Percentiles rank a stretch among this genome's conserved stretches.
These are phyloP conservation scores for Tinea pellionella DNA, from an alignment of 2,888 invertebrate genomes.

Conservation along the genomic window DNA sequence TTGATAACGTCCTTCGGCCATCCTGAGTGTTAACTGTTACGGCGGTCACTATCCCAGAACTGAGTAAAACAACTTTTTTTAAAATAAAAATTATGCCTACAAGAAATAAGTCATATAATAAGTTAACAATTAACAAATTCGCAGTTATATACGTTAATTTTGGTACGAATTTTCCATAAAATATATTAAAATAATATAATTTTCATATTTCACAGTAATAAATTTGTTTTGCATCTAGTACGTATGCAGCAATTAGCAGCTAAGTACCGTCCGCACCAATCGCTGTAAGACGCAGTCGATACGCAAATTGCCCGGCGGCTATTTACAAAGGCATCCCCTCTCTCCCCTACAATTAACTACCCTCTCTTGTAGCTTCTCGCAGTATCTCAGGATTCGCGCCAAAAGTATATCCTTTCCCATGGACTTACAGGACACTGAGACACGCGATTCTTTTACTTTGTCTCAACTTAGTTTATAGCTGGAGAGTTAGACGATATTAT, in stretches of 20 bases:
- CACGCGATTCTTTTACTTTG: constrained; percentile 11
- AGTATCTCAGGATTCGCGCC: not conserved
- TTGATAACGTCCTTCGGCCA: no score
- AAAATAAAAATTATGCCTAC: no score
- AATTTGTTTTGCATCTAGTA: constrained; percentile 20
- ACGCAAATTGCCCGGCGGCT: constrained; percentile 55
- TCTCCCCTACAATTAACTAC: constrained; percentile 19
- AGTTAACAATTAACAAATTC: no score
- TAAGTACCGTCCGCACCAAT: constrained; percentile 34
- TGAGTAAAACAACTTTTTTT: no score
- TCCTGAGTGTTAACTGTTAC: no score
- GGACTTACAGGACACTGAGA: constrained; percentile 7
- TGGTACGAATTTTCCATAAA: no score
- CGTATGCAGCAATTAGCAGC: constrained; percentile 31
- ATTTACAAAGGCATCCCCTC: constrained; percentile 39
- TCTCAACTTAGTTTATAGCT: not conserved
- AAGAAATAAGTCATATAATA: no score
- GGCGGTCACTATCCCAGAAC: no score
- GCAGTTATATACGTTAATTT: no score
- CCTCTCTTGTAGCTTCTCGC: not conserved
- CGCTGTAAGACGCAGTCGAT: constrained; percentile 29
- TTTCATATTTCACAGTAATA: not conserved
- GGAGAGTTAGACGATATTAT: not conserved
- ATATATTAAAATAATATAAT: no score
- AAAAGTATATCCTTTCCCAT: constrained; percentile 11